These are phyloP conservation scores for Hypocryptadius cinnamomeus DNA, from an alignment of 2,113 vertebrate genomes.

Conservation along the genomic window DNA sequence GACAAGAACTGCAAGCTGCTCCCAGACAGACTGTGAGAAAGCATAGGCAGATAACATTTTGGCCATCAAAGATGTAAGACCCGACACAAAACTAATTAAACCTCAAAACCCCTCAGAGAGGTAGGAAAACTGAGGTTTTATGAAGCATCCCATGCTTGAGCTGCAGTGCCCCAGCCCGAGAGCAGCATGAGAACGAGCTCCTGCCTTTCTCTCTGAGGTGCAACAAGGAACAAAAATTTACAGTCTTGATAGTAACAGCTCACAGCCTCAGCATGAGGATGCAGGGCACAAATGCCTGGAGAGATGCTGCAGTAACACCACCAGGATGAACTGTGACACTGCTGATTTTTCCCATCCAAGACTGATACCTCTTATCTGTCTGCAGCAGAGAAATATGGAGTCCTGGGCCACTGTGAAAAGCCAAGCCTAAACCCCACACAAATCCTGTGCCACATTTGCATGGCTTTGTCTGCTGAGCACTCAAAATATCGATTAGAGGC, in stretches of 20 bases:
- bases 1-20: slow-evolving; percentile 32
- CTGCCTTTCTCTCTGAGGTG: not conserved
- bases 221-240: not conserved
- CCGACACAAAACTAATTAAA: not conserved
- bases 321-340: not conserved
- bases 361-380: not conserved
- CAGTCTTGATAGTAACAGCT: not conserved
- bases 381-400: not conserved
- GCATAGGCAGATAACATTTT: slow-evolving; percentile 22
- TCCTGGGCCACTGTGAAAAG: not conserved
- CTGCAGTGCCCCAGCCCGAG: not conserved
- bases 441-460: not conserved
- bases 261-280: not conserved
- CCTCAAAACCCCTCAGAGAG: not conserved
- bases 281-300: not conserved
- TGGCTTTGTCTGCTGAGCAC: not conserved
- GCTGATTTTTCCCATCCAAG: not conserved
- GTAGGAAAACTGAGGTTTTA: not conserved
- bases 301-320: not conserved
- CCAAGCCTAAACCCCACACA: not conserved
- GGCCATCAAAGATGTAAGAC: slow-evolving; percentile 9
- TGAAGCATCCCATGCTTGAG: not conserved
- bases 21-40: not conserved
- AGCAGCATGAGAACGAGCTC: not conserved
- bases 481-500: not conserved